A percentile compares a stretch with the other conserved stretches of the same genome.
phyloP scores from a whole-genome alignment of 2,888 invertebrate genomes.

The Gnatocerus cornutus region DNA sequence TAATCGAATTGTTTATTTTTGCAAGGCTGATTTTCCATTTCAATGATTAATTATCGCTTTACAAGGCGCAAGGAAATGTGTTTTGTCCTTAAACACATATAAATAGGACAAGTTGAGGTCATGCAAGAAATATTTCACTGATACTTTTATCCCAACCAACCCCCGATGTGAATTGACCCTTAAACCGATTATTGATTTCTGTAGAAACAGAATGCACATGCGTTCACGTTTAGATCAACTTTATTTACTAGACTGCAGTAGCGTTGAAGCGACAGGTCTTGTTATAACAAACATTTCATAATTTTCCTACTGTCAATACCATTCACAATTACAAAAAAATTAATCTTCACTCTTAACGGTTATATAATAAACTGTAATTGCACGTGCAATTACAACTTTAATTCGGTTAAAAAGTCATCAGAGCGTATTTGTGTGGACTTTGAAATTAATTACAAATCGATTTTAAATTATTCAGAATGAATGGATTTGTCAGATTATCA shows the following conservation, averaged over 20 bases:
- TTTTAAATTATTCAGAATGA: too few species aligned
- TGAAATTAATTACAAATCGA: too few species aligned
- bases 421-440: too few species aligned
- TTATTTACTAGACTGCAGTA: background rate
- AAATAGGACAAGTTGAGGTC: conserved; percentile 31
- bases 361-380: too few species aligned
- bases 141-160: conserved; percentile 19
- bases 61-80: conserved; percentile 12
- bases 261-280: background rate
- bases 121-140: conserved; percentile 27
- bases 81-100: conserved; percentile 17
- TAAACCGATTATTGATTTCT: conserved; percentile 23
- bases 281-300: background rate
- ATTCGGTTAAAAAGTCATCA: too few species aligned
- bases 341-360: too few species aligned
- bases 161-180: conserved; percentile 36
- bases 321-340: too few species aligned
- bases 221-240: conserved; percentile 9
- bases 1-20: conserved; percentile 36
- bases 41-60: conserved; percentile 23
- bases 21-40: conserved; percentile 18
- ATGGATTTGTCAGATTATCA: too few species aligned
- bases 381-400: too few species aligned
- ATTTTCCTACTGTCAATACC: too few species aligned
- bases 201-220: conserved; percentile 26